A percentile compares a stretch with the other conserved stretches of the same genome.
phyloP scores from a whole-genome alignment of 2,888 invertebrate genomes.

The Chirona hameri region DNA sequence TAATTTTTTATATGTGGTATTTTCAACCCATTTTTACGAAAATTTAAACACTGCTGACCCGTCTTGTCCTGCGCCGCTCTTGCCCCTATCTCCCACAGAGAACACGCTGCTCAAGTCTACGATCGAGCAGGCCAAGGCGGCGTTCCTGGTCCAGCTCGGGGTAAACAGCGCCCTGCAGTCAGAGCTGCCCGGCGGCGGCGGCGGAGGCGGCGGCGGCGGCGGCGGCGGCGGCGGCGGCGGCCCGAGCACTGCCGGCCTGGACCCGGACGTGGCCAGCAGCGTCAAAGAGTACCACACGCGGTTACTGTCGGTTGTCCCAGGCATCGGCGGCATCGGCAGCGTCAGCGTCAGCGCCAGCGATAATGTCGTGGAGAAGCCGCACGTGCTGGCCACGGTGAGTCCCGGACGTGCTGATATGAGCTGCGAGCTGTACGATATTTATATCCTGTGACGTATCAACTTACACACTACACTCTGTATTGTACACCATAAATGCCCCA shows the following conservation, averaged over 20 bases:
- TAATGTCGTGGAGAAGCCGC: not conserved
- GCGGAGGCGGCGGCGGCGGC: no score
- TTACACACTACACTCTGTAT: no score
- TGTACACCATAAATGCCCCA: no score
- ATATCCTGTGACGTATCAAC: no score
- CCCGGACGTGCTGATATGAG: not conserved
- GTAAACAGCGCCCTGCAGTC: constrained; percentile 32
- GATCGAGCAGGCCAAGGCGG: constrained; percentile 61
- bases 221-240: not conserved
- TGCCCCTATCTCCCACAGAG: constrained; percentile 33
- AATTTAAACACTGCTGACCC: no score
- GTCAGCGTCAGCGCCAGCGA: not conserved
- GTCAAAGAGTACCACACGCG: not conserved
- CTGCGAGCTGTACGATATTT: no score
- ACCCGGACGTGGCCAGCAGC: constrained; percentile 8
- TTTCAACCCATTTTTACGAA: no score
- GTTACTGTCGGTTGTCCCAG: not conserved
- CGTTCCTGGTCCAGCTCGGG: constrained; percentile 45
- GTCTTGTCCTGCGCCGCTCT: not conserved
- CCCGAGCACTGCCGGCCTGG: not conserved
- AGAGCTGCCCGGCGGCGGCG: not conserved
- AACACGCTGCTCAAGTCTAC: constrained; percentile 47
- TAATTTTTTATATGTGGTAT: no score
- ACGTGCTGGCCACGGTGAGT: not conserved
- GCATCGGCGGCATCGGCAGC: no score